phyloP scores from a whole-genome alignment of 1,140 invertebrate species.

The Chironomus tepperi region DNA sequence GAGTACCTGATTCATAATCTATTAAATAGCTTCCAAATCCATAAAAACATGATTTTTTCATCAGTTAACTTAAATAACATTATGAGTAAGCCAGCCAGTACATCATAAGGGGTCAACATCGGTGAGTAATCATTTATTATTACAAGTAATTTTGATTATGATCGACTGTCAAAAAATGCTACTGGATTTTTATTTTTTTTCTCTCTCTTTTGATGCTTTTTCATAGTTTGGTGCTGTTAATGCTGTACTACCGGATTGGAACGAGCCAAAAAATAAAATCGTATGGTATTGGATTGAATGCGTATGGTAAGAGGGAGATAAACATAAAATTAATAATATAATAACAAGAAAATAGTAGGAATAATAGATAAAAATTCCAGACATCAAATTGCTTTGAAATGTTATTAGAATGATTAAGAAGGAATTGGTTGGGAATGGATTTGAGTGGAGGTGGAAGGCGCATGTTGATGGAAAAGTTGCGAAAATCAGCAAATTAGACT shows the following conservation, averaged over 20 bases:
- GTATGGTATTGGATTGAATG: neutral
- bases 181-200: slow-evolving; percentile 1
- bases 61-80: neutral
- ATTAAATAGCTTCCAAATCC: neutral
- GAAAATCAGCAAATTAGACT: too few species aligned
- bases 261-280: neutral
- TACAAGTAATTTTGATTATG: slow-evolving; percentile 20
- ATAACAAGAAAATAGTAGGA: too few species aligned
- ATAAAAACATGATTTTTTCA: slow-evolving; percentile 14
- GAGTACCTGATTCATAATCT: neutral
- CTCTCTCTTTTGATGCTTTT: neutral
- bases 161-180: slow-evolving; percentile 24
- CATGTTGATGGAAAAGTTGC: too few species aligned
- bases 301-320: neutral
- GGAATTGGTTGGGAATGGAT: too few species aligned
- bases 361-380: slow-evolving; percentile 19
- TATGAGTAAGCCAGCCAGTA: neutral
- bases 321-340: slow-evolving; percentile 16
- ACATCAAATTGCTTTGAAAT: neutral
- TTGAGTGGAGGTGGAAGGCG: too few species aligned
- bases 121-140: slow-evolving; percentile 22
- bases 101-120: neutral
- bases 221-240: too few species aligned
- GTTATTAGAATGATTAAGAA: neutral
- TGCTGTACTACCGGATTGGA: slow-evolving; percentile 5